Evolutionary conservation across 2,888 invertebrate genomes (phyloP), one percentile per base, ranked within the genome.

Genomic region (Muscina levida): DNA sequence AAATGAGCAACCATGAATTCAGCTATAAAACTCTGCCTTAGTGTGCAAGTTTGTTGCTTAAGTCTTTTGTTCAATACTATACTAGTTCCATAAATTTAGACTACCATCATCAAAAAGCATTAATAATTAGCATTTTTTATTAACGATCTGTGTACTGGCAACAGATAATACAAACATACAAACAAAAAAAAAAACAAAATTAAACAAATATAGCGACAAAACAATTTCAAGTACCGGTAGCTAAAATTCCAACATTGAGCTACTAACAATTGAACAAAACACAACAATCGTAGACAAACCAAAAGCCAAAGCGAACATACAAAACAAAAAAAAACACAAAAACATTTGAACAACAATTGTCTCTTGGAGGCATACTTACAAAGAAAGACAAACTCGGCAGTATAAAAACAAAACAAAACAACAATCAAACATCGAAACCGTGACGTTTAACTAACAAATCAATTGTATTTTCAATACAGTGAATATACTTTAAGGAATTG

Each of bases 361-460:
- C 62, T 62, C 59, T 62, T 62, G 37, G 39, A 62, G 19, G 39
- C 19, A 22, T 19, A 24, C 37, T 37, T 8, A 62, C 42, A 13
- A 62, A 42, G 19, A 42, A 39, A 31, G 8, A 15, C n/a, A 42
- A 62, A 39, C n/a, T 17, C 15, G 19, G 19, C 15, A 57, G 22
- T 3, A 39, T 11, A 59, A 59, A 59, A 15, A 11, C 17, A 59
- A 59, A 31, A 8, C 31, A 15, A 37, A 62, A 62, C 37, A 62
- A 62, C 59, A 65, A 79, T 72, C 75, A 73, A 79, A 82, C 82
- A 82, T 66, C 46, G 78, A 78, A 78, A 79, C 82, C 79, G 82
- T 79, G 82, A 81, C 74, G 81, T 46, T 56, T 62, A 74, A 75
- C 77, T 77, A 81, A 81, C 81, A 81, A 81, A 81, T 81, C 81